These are phyloP conservation scores for Gallinago solitaria DNA, from an alignment of 2,797 vertebrate genomes.

Conservation along the genomic window DNA sequence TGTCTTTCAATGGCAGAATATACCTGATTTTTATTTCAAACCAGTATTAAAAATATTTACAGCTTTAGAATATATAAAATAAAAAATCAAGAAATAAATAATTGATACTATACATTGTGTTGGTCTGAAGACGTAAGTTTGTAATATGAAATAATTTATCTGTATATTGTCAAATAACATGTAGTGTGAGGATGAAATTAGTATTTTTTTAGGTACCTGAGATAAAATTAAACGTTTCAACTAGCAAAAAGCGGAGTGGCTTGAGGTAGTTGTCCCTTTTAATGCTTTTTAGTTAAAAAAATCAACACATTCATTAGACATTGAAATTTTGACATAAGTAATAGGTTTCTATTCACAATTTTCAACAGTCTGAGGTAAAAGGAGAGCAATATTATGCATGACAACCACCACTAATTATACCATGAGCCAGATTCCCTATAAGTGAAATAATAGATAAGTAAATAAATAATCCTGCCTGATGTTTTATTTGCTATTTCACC, in stretches of 20 bases:
- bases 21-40: background rate
- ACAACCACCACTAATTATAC: background rate
- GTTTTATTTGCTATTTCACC: background rate
- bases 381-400: accelerated
- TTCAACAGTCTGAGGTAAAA: background rate
- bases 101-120: background rate
- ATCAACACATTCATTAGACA: background rate
- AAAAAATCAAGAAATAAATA: background rate
- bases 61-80: background rate
- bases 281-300: background rate
- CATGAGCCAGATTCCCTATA: background rate
- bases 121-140: background rate
- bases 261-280: background rate
- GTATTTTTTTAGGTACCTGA: background rate
- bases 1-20: background rate
- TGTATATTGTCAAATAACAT: background rate
- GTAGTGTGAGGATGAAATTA: background rate
- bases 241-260: background rate
- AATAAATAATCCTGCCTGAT: background rate
- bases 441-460: background rate
- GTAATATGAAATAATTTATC: background rate
- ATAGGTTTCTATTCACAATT: background rate
- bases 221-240: background rate
- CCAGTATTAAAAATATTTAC: accelerated
- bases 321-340: background rate